These are phyloP conservation scores for Metellina segmentata DNA, from an alignment of 2,888 invertebrate genomes.

Conservation along the genomic window DNA sequence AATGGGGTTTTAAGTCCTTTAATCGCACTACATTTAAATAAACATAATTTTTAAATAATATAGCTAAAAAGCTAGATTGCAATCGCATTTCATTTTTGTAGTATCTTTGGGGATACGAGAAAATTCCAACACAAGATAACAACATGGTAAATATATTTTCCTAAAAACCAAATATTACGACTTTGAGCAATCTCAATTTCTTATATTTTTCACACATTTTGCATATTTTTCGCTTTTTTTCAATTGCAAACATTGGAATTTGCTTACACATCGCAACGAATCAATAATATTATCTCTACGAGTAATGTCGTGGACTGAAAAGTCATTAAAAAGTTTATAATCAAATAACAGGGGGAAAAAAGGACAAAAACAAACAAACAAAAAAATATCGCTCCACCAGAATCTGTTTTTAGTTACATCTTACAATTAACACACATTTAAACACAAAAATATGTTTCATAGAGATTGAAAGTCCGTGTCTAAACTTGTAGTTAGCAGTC, in stretches of 20 bases:
- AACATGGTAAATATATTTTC: background rate
- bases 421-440: conserved; percentile 49
- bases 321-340: conserved; percentile 22
- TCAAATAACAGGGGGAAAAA: conserved; percentile 25
- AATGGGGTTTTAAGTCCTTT: conserved; percentile 55
- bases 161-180: background rate
- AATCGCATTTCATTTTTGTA: background rate
- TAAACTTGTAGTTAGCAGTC: conserved; percentile 19
- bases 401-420: conserved; percentile 50
- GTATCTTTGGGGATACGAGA: background rate
- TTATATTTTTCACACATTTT: background rate
- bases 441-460: conserved; percentile 69
- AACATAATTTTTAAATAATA: background rate
- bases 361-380: conserved; percentile 52
- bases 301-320: background rate
- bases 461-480: conserved; percentile 23
- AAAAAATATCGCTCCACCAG: conserved; percentile 61
- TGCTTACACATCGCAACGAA: background rate
- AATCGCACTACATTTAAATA: background rate
- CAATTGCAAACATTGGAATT: background rate
- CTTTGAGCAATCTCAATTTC: background rate
- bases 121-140: background rate
- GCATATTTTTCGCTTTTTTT: background rate
- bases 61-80: background rate
- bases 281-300: background rate